Evolutionary conservation across 1,140 invertebrate genomes (phyloP).

Genomic region (Diprion similis): DNA sequence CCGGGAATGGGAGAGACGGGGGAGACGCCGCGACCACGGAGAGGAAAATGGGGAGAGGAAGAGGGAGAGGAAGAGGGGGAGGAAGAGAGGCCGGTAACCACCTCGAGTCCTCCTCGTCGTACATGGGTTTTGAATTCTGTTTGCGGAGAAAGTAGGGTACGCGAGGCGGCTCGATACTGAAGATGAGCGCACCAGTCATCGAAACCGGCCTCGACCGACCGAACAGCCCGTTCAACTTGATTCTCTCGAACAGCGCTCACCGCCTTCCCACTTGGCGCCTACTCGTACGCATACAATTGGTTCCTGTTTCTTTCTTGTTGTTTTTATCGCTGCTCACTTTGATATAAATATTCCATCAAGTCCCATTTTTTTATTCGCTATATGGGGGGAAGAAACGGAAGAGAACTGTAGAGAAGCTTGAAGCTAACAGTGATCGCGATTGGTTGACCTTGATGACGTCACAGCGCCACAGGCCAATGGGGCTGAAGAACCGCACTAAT

Average conservation of each 20-base stretch:
- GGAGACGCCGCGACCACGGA: not conserved
- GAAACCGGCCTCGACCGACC: not conserved
- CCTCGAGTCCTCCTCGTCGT: slow-evolving; percentile 33
- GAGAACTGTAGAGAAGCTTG: too few relatives aligned
- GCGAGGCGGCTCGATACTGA: slow-evolving; percentile 30
- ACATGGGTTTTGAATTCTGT: slow-evolving; percentile 51
- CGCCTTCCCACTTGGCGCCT: not conserved
- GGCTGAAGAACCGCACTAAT: too few relatives aligned
- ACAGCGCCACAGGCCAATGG: too few relatives aligned
- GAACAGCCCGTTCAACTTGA: not conserved
- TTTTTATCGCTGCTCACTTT: too few relatives aligned
- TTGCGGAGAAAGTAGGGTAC: slow-evolving; percentile 59
- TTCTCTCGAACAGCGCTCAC: not conserved
- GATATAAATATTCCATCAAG: not conserved
- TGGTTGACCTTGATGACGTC: too few relatives aligned
- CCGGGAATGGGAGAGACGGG: not conserved
- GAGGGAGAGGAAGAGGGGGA: slow-evolving; percentile 9
- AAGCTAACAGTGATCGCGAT: too few relatives aligned
- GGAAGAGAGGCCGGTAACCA: slow-evolving; percentile 14
- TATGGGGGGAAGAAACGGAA: too few relatives aligned
- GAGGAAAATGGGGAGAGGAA: slow-evolving; percentile 26
- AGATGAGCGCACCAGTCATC: slow-evolving; percentile 32
- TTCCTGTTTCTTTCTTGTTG: not conserved
- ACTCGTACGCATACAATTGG: not conserved
- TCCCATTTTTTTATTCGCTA: not conserved